Base-by-base conservation (phyloP, 2,888 invertebrate species). In the Platycnemis pennipes region DNA sequence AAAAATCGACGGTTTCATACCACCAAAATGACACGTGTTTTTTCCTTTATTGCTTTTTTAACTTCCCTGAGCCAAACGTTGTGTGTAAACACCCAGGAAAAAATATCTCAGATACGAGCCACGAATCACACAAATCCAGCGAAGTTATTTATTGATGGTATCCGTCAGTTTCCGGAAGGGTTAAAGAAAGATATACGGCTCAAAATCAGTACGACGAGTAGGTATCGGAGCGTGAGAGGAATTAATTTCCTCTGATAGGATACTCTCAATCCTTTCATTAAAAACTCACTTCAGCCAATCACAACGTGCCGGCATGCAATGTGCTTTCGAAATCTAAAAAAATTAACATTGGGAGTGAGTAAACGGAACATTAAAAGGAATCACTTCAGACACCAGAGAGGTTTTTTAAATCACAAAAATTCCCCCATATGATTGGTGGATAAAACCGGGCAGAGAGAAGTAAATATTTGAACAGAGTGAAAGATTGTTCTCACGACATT, bases 191-290 rank as follows among this genome's bases (percentile, higher is more conserved):
- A 89, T 89, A 56, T 42, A 63, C 37, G 63, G 69, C 37, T 26
- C 22, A 42, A 44, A 89, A 89, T 37, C 53, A 42, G 11, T 42
- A 37, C 77, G 77, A 5, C 8, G 77, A 37, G 89, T 53, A 69
- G 91, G 63, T n/a, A 44, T 53, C 42, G 89, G 42, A 69, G 42
- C n/a, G 87, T 26, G 42, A 26, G 63, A 42, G 44, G 37, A 69
- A 91, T 91, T 91, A 91, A 91, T 91, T 91, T 91, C 91, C 91
- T 91, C 91, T 22, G 26, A 63, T 63, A 44, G 63, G 91, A 91
- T 91, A 77, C 37, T 91, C 63, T 56, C 91, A 45, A 69, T 91
- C 44, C 63, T 91, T 91, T n/a, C 77, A 56, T 44, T 63, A 91
- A 63, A 42, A 42, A 37, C 91, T 63, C 37, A 63, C 91, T 69